Evolutionary conservation across 2,797 vertebrate genomes (phyloP).

Genomic region (Bradypodion pumilum): DNA sequence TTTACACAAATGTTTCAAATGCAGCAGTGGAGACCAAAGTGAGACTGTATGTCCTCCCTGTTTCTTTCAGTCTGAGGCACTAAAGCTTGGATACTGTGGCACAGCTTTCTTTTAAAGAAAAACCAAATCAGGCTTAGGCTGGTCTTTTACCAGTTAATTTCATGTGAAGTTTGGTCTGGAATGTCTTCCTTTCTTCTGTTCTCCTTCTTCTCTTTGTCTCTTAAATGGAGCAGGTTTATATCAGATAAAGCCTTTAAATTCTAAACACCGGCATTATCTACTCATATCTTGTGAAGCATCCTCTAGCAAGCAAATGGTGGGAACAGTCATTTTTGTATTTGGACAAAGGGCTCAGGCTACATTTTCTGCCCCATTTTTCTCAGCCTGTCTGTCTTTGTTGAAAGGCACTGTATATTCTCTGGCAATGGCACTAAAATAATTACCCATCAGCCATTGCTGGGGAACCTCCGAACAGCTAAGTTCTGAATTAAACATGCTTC

Average conservation of each 20-base stretch:
- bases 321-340: neutral
- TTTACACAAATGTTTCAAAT: neutral
- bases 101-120: neutral
- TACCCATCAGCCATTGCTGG: constrained; percentile 48
- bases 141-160: constrained; percentile 1
- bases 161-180: neutral
- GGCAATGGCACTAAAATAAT: constrained; percentile 38
- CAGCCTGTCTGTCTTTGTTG: constrained; percentile 13
- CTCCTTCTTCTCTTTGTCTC: neutral
- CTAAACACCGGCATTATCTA: neutral
- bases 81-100: neutral
- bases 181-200: neutral
- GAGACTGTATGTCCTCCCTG: no score
- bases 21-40: neutral
- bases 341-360: constrained; percentile 4
- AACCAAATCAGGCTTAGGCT: neutral
- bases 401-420: constrained; percentile 22
- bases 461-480: constrained; percentile 62
- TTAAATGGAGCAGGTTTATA: neutral
- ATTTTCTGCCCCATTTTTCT: constrained; percentile 25
- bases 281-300: neutral
- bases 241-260: neutral
- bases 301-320: neutral
- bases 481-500: constrained; percentile 73
- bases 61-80: neutral